Evolutionary conservation across 1,140 invertebrate species (phyloP), one percentile per base, ranked within the genome.

Genomic region (Temnothorax curvispinosus): DNA sequence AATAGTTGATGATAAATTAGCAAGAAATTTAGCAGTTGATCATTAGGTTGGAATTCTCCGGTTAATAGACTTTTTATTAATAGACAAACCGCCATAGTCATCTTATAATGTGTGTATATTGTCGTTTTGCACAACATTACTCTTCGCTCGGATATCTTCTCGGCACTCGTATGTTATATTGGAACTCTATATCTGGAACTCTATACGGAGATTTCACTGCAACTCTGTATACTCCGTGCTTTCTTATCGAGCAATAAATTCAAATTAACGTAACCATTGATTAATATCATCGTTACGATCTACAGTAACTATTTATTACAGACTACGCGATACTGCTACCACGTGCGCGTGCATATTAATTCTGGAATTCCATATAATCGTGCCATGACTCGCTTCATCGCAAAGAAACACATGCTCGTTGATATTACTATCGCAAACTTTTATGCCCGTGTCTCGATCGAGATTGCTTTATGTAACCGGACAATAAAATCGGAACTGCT

Each of bases 61-160:
- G n/a, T 50, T n/a, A 27, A 27, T 27, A 27, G 27, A 27, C 27
- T 75, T 84, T 21, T 15, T 13, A 8, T 75, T 50, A 50, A 18
- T 11, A 3, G 18, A 32, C 6, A 38, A 21, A 64, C 15, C 11
- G 41, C 15, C 7, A 35, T 71, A 87, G 44, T 64, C 60, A 15
- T 11, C 21, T 47, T 56, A 64, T 62, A 67, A 69, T 80, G 76
- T 21, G n/a, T 52, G 41, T 9, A 47, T 27, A 41, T 18, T 6
- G n/a, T 27, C 27, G 27, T 69, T 58, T 90, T 90, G 69, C 80
- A 54, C 67, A 90, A 90, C 54, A 58, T 89, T 27, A 27, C 27
- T 27, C 1, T 27, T 56, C 74, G 41, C 52, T 32, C 32, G 32
- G 21, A 60, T 50, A 60, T 44, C n/a, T 18, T 56, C 47, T 60